Base-by-base conservation (phyloP, 2,113 vertebrate species). In the Rutilus rutilus region DNA sequence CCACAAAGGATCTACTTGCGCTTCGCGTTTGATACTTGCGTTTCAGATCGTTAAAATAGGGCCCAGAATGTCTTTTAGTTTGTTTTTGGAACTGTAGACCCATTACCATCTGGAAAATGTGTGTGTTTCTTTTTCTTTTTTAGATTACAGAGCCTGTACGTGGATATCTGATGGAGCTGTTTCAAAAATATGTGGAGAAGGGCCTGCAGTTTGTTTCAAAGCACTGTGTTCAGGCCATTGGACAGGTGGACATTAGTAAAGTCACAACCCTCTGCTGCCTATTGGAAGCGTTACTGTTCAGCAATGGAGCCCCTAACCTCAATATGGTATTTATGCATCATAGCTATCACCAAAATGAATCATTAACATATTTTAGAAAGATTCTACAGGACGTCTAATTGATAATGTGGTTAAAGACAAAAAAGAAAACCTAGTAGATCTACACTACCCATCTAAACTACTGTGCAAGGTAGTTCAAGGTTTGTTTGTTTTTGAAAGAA, bases 221-320 rank as follows among this genome's bases (percentile, higher is more conserved):
- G 91, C 92, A 93, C 75, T 96, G 96, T 62, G 86, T 52, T 47
- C 96, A 97, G 93, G 96, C 95, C 3, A 96, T 97, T 64, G 84
- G 88, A 52, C 96, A 97, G 91, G 97, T 97, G 90, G 94, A 97
- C 83, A 97, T 97, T 89, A 97, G 96, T 90, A 97, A 97, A 92
- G 95, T 97, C 78, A 93, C 93, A 81, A 95, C 96, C 19, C 95
- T 97, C 30, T 97, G 96, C 89, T 95, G 89, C 87, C 94, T 97
- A 77, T 78, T 97, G 78, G 95, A 97, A 89, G 94, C 96, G 2
- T 89, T 97, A 88, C 86, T 97, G 84, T 90, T 97, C 81, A 92
- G 89, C 60, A 90, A 92, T 50, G 93, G 91, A 81, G 93, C 94
- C n/a, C 90, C 94, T 25, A 91, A 91, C 67, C 87, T 97, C 54